phyloP scores from a whole-genome alignment of 2,797 vertebrate genomes.

The Xenentodon cancila region DNA sequence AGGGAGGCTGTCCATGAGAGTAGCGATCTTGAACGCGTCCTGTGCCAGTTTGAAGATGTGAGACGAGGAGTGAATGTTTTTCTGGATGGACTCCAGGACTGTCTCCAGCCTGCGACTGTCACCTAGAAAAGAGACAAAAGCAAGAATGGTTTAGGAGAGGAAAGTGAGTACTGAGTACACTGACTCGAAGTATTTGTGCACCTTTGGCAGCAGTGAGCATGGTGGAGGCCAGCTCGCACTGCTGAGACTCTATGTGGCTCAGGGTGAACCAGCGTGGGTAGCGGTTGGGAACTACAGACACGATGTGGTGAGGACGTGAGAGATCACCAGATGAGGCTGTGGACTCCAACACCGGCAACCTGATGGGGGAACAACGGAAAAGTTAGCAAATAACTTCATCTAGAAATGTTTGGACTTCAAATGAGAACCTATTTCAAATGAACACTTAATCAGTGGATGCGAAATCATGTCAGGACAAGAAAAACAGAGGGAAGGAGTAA shows the following conservation, averaged over 20 bases:
- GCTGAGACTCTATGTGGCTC: slow-evolving; percentile 97
- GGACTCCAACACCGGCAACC: slow-evolving; percentile 97
- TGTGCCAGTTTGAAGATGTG: slow-evolving; percentile 98
- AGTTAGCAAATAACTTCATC: not conserved
- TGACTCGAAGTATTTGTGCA: slow-evolving; percentile 86
- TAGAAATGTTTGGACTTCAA: not conserved
- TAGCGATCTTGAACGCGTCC: slow-evolving; percentile 98
- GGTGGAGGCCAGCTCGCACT: slow-evolving; percentile 97
- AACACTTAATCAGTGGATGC: not conserved
- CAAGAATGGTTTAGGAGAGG: slow-evolving; percentile 4
- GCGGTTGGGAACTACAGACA: slow-evolving; percentile 94
- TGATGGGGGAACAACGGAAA: slow-evolving; percentile 29
- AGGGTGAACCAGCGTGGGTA: slow-evolving; percentile 98
- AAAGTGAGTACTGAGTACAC: no score
- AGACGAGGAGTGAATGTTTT: slow-evolving; percentile 98
- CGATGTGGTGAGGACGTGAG: slow-evolving; percentile 95
- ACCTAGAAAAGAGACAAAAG: slow-evolving; percentile 77
- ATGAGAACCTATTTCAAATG: no score
- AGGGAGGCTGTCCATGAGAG: slow-evolving; percentile 91
- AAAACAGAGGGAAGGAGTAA: slow-evolving; percentile 7
- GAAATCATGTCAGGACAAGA: not conserved
- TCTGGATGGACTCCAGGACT: slow-evolving; percentile 96
- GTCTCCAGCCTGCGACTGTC: slow-evolving; percentile 93
- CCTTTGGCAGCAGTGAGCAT: slow-evolving; percentile 94
- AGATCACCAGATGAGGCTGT: slow-evolving; percentile 92